Base-by-base conservation (phyloP, 2,888 invertebrate species). In the Drosophila nigritarsus region DNA sequence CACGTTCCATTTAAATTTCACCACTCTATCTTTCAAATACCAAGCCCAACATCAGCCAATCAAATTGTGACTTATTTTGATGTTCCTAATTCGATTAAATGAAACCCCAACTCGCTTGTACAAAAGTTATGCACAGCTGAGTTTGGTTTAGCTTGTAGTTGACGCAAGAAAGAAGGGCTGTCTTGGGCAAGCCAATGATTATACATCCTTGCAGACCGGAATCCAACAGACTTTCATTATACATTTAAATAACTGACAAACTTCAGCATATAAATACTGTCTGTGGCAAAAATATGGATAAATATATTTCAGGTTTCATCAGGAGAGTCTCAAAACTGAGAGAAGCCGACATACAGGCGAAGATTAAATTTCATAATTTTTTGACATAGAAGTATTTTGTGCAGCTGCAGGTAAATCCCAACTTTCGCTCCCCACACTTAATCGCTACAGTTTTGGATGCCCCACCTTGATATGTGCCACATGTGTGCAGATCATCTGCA, bases 341-440 rank as follows among this genome's bases (percentile, higher is more conserved):
- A 4, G 40, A 5, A 40, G n/a, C 40, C 11, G 18, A 18, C 6
- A 18, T 34, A 8, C 8, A 11, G 11, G 6, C 32, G 9, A 36
- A 18, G 9, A 36, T n/a, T 8, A 29, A 11, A 18, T 24, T 38
- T 13, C 15, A 34, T 27, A 0, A 27, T n/a, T 11, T 29, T 36
- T 38, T 27, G 18, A 27, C n/a, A n/a, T 29, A n/a, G 13, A 27
- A n/a, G 11, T 38, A 20, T 29, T 30, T 42, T 9, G 40, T 20
- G 40, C 40, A 40, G 55, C 55, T 55, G 38, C 27, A 1, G 9
- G 36, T n/a, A 55, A 15, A n/a, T 40, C 40, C 15, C 55, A 55
- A 40, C 55, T 40, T 55, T 40, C 40, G 36, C 54, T 54, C 38
- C n/a, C 18, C 54, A 38, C 24, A 1, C 40, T 3, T 6, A 15